Conservation (phyloP, 2,888 invertebrate species). For the Busseola fusca region DNA sequence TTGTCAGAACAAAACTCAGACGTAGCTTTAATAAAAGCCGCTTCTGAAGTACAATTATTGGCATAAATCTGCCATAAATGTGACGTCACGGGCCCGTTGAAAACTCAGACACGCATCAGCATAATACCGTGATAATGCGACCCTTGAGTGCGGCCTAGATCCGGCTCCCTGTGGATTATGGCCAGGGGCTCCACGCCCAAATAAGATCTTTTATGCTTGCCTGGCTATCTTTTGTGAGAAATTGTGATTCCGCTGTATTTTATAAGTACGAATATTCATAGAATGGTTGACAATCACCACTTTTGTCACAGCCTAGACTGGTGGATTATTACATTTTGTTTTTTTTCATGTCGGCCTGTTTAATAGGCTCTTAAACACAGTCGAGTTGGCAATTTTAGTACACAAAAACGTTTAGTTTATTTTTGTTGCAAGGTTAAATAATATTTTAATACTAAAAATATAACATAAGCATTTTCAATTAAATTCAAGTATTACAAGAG, state of each 20-base stretch:
- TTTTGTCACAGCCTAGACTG: slow-evolving; percentile 10
- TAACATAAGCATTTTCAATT: not conserved
- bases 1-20: slow-evolving; percentile 36
- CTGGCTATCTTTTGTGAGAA: slow-evolving; percentile 73
- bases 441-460: not conserved
- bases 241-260: slow-evolving; percentile 67
- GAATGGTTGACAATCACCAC: slow-evolving; percentile 44
- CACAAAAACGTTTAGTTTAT: not conserved
- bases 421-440: not conserved
- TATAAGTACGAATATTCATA: slow-evolving; percentile 57
- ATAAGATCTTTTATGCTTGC: slow-evolving; percentile 79
- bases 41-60: slow-evolving; percentile 57
- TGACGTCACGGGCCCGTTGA: slow-evolving; percentile 72
- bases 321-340: slow-evolving; percentile 18
- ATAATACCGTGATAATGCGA: slow-evolving; percentile 86
- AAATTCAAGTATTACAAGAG: slow-evolving; percentile 12
- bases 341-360: not conserved
- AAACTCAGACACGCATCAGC: slow-evolving; percentile 81
- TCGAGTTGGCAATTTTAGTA: not conserved
- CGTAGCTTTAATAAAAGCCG: slow-evolving; percentile 55
- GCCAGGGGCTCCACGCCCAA: slow-evolving; percentile 75
- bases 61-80: slow-evolving; percentile 69
- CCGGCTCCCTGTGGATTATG: slow-evolving; percentile 84
- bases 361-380: not conserved
- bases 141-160: slow-evolving; percentile 81